These are phyloP conservation scores for Pelmatolapia mariae DNA, from an alignment of 2,113 vertebrate genomes.

Conservation along the genomic window DNA sequence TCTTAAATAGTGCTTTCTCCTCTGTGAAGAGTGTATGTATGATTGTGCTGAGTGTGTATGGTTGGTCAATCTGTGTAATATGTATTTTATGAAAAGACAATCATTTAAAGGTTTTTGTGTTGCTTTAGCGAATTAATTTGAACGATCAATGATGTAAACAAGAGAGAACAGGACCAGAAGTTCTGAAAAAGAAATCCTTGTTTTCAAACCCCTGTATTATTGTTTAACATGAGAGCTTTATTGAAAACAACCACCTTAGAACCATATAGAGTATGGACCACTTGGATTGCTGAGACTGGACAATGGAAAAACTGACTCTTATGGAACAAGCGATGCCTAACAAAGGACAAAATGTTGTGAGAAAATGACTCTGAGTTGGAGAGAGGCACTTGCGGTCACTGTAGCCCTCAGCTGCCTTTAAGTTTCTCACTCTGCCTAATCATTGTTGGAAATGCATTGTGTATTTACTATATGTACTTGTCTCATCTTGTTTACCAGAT, in stretches of 20 bases:
- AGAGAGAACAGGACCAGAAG: conserved; percentile 16
- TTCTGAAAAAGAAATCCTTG: conserved; percentile 33
- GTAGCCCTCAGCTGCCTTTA: conserved; percentile 29
- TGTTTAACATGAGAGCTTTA: conserved; percentile 58
- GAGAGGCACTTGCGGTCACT: neutral
- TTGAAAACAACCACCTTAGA: conserved; percentile 36
- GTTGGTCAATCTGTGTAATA: conserved; percentile 31
- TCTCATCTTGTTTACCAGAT: conserved; percentile 65
- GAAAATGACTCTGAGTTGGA: conserved; percentile 32
- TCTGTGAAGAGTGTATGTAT: conserved; percentile 53
- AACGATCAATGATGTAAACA: conserved; percentile 17
- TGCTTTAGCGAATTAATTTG: conserved; percentile 48
- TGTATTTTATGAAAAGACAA: conserved; percentile 70
- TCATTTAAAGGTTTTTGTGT: conserved; percentile 59
- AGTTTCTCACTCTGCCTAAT: conserved; percentile 45
- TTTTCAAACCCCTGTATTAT: conserved; percentile 51
- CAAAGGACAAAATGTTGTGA: conserved; percentile 19
- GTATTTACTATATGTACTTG: conserved; percentile 62
- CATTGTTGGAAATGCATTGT: conserved; percentile 48
- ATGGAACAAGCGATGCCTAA: conserved; percentile 16
- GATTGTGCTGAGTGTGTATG: conserved; percentile 34
- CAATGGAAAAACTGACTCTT: conserved; percentile 5
- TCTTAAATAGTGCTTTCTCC: conserved; percentile 55
- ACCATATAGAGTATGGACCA: conserved; percentile 30
- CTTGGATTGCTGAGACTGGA: conserved; percentile 27